Evolutionary conservation across 1,140 invertebrate species (phyloP), one percentile per base, ranked within the genome.

Genomic region (Dendrolimus punctatus): DNA sequence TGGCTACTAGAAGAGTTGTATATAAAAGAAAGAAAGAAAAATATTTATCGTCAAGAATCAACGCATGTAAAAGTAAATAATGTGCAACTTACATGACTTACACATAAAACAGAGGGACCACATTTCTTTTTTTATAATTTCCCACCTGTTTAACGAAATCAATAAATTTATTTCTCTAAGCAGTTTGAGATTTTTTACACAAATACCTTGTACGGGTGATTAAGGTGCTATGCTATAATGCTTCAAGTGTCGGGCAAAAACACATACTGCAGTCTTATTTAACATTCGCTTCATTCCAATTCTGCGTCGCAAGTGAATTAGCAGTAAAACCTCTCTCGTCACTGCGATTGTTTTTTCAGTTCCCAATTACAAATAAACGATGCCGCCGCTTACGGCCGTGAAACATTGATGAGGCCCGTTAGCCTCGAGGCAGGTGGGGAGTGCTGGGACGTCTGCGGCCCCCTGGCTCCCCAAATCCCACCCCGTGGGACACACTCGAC

Each of bases 381-480:
- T 60, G 60, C 66, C 61, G 57, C 64, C 75, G 71, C 67, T 73
- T 77, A 68, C 66, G 46, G 58, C 53, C 63, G 64, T 82, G 78
- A 77, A 83, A 83, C 71, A 81, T 81, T 85, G 74, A 83, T 81
- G 76, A 83, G 75, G 40, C 48, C 55, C 60, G 60, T 71, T 69
- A 68, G 65, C 58, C 56, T 60, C 39, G 56, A 59, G 60, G 47
- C 50, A 44, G 44, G 48, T 43, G 55, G 52, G 54, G 9, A 5
- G 8, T 47, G 43, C 50, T 39, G 8, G 40, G 40, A 51, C 53
- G 40, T 39, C 50, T 39, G 10, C 6, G n/a, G 40, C 39, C 8
- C 48, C 50, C 37, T 9, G 7, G 7, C 42, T 51, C 9, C 7
- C 39, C 6, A 37, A 23, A 23, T 23, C 23, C 23, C 23, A 23